These are phyloP conservation scores for Monopterus albus DNA, from an alignment of 2,113 vertebrate genomes.

Conservation along the genomic window DNA sequence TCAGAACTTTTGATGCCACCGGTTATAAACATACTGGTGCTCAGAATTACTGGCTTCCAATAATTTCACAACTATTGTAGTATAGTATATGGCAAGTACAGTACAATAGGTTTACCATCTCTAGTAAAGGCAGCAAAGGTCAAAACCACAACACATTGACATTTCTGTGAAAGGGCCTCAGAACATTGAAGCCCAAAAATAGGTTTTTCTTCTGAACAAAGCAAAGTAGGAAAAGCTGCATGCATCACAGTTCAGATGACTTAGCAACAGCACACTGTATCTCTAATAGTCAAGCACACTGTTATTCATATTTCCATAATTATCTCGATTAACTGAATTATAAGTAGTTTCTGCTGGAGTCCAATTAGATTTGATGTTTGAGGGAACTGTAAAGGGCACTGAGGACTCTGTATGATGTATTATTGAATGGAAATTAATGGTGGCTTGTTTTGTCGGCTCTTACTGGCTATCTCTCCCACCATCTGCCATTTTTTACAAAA, in stretches of 20 bases:
- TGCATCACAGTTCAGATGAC: conserved; percentile 3
- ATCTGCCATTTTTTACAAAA: conserved; percentile 69
- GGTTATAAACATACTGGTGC: background rate
- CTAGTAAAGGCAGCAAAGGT: background rate
- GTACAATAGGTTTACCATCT: background rate
- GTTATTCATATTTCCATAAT: conserved; percentile 60
- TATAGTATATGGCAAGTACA: background rate
- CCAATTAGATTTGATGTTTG: conserved; percentile 67
- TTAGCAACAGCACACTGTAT: conserved; percentile 12
- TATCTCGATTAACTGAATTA: conserved; percentile 49
- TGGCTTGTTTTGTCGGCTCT: conserved; percentile 65
- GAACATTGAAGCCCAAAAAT: background rate
- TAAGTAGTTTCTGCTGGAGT: conserved; percentile 60
- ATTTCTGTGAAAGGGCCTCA: background rate
- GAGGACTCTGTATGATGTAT: conserved; percentile 58
- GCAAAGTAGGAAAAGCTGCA: conserved; percentile 10
- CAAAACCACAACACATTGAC: background rate
- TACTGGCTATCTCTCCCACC: conserved; percentile 55
- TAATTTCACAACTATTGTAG: background rate
- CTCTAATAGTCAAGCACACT: conserved; percentile 30
- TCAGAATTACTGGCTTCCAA: background rate
- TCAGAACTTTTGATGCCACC: background rate
- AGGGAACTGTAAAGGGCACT: conserved; percentile 49
- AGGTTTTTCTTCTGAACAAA: conserved; percentile 9
- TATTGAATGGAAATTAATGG: conserved; percentile 66